These are phyloP conservation scores for Seira ritae DNA, from an alignment of 2,888 invertebrate genomes.

Conservation along the genomic window DNA sequence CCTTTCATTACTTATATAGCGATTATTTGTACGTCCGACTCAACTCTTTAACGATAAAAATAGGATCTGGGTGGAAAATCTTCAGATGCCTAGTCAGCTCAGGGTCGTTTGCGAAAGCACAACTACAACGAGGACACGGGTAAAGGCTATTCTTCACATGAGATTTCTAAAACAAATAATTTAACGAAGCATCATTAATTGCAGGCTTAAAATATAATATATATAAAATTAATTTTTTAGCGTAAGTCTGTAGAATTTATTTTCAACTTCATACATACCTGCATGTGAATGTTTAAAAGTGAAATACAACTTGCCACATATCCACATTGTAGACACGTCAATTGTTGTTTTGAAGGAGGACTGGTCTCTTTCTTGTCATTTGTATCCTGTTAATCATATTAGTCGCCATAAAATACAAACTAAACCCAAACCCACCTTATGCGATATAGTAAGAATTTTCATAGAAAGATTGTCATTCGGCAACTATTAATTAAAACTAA, in stretches of 20 bases:
- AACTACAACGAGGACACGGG: background rate
- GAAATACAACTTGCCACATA: background rate
- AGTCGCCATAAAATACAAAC: background rate
- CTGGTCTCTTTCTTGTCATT: background rate
- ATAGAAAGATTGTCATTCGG: background rate
- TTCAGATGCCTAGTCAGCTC: background rate
- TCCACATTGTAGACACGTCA: background rate
- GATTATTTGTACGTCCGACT: too few relatives aligned
- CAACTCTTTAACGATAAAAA: background rate
- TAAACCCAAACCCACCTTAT: background rate
- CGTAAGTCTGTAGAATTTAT: background rate
- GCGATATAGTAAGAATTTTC: background rate
- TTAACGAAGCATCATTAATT: background rate
- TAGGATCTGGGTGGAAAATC: background rate
- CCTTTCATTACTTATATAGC: background rate
- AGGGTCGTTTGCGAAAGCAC: background rate
- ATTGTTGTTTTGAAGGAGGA: background rate
- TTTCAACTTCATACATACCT: background rate
- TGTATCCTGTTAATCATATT: background rate
- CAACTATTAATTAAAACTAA: background rate
- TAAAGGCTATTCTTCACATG: background rate
- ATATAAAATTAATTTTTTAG: background rate
- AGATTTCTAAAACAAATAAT: background rate
- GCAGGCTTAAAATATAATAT: background rate
- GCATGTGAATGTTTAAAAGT: background rate